phyloP scores from a whole-genome alignment of 2,888 invertebrate genomes.

The Pandemis corylana region DNA sequence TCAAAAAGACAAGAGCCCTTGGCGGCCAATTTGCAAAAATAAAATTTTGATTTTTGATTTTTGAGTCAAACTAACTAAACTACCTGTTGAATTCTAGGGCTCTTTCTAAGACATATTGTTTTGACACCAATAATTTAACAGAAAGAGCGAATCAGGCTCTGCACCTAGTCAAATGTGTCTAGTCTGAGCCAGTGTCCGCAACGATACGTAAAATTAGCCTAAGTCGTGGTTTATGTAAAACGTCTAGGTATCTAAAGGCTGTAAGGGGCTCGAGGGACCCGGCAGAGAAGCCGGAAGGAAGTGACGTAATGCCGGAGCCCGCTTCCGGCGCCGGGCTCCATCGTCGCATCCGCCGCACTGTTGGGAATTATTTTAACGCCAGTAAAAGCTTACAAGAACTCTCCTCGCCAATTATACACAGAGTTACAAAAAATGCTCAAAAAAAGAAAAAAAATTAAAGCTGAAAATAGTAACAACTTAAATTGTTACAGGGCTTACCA shows the following conservation, averaged over 20 bases:
- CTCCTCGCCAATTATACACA: slow-evolving; percentile 63
- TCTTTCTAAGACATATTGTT: no score
- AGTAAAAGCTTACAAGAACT: slow-evolving; percentile 54
- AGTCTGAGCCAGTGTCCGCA: slow-evolving; percentile 6
- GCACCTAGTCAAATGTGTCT: background rate
- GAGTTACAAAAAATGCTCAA: background rate
- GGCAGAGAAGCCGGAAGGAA: slow-evolving; percentile 64
- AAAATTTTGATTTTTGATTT: no score
- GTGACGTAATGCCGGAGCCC: slow-evolving; percentile 61
- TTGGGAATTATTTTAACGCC: slow-evolving; percentile 68
- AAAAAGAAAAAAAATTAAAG: no score
- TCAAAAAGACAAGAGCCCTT: no score
- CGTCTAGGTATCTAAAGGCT: slow-evolving; percentile 50
- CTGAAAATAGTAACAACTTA: no score
- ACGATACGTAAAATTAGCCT: slow-evolving; percentile 27
- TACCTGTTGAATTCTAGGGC: no score
- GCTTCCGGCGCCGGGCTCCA: slow-evolving; percentile 59
- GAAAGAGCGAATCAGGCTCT: background rate
- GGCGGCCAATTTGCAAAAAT: no score
- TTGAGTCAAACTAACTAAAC: no score
- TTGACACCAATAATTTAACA: no score
- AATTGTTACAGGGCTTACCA: no score
- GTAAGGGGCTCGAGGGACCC: slow-evolving; percentile 60
- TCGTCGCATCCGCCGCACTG: slow-evolving; percentile 63
- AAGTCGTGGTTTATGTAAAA: slow-evolving; percentile 41